These are phyloP conservation scores for Andrena bicolor DNA, from an alignment of 2,888 invertebrate species.

Conservation along the genomic window DNA sequence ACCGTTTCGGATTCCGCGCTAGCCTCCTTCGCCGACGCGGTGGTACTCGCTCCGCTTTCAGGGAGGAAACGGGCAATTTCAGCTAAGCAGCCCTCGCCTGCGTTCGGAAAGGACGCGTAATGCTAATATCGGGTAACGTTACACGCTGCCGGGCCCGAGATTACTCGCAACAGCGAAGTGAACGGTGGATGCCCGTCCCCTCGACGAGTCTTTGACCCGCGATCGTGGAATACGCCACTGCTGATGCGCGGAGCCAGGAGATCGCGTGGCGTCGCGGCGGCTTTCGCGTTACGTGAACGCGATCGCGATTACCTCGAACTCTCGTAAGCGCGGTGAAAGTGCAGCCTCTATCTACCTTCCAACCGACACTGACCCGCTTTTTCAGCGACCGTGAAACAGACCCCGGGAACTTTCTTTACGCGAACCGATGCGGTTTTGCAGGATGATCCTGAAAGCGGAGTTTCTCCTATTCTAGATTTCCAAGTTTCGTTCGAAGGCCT, in stretches of 20 bases:
- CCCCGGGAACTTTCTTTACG: slow-evolving; percentile 36
- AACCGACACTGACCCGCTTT: slow-evolving; percentile 67
- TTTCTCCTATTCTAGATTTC: background rate
- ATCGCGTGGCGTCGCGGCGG: slow-evolving; percentile 35
- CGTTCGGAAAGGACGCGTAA: no score
- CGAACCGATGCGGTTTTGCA: slow-evolving; percentile 41
- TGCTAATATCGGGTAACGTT: no score
- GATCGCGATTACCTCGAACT: slow-evolving; percentile 57
- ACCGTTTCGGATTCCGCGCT: background rate
- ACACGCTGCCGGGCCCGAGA: no score
- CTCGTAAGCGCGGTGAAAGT: slow-evolving; percentile 65
- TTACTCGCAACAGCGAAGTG: no score
- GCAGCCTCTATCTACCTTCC: slow-evolving; percentile 37
- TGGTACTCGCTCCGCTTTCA: no score
- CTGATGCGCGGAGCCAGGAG: background rate
- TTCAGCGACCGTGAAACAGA: slow-evolving; percentile 66
- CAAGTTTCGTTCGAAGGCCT: no score
- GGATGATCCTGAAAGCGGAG: slow-evolving; percentile 44
- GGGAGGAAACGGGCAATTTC: no score
- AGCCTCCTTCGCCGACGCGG: background rate
- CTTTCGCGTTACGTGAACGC: slow-evolving; percentile 57
- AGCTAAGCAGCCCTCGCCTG: no score
- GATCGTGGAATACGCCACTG: background rate
- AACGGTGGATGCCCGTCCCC: no score
- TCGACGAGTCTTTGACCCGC: background rate